phyloP scores from a whole-genome alignment of 2,888 invertebrate genomes.

The Acrocera orbiculus region DNA sequence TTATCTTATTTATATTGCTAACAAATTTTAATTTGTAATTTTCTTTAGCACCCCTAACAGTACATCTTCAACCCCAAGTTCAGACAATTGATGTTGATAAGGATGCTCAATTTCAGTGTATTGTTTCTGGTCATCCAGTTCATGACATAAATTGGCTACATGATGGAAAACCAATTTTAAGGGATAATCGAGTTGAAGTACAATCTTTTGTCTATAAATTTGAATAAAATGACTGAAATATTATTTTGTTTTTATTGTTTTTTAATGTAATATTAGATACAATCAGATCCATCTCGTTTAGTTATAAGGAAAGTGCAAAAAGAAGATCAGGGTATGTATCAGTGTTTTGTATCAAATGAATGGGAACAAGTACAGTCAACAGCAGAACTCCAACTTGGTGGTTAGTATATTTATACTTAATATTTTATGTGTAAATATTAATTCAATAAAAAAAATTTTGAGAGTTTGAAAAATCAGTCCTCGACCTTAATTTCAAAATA shows the following conservation, averaged over 20 bases:
- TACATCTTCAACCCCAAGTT: slow-evolving; percentile 59
- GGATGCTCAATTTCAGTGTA: slow-evolving; percentile 73
- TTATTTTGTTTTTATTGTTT: background rate
- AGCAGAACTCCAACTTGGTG: slow-evolving; percentile 63
- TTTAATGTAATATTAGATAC: slow-evolving; percentile 19
- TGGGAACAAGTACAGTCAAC: slow-evolving; percentile 72
- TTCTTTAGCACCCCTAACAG: slow-evolving; percentile 53
- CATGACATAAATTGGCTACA: slow-evolving; percentile 64
- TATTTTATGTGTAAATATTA: too few relatives aligned
- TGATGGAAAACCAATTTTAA: slow-evolving; percentile 46
- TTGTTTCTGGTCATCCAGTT: slow-evolving; percentile 71
- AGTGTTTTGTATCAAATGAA: slow-evolving; percentile 72
- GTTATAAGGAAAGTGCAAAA: slow-evolving; percentile 51
- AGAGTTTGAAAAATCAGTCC: too few relatives aligned
- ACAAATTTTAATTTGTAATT: background rate
- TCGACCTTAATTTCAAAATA: too few relatives aligned
- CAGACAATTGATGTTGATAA: slow-evolving; percentile 69
- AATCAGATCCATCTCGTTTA: slow-evolving; percentile 33
- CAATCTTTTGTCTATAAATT: slow-evolving; percentile 8
- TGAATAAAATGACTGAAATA: too few relatives aligned
- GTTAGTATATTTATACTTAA: slow-evolving; percentile 32
- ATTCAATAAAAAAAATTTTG: too few relatives aligned
- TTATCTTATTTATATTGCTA: too few relatives aligned
- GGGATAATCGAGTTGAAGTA: slow-evolving; percentile 40
- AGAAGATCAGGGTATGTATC: slow-evolving; percentile 80